Percentiles rank a stretch among this genome's conserved stretches.
Conservation (phyloP, 2,888 invertebrate genomes). For the Agonopterix subpropinquella region DNA sequence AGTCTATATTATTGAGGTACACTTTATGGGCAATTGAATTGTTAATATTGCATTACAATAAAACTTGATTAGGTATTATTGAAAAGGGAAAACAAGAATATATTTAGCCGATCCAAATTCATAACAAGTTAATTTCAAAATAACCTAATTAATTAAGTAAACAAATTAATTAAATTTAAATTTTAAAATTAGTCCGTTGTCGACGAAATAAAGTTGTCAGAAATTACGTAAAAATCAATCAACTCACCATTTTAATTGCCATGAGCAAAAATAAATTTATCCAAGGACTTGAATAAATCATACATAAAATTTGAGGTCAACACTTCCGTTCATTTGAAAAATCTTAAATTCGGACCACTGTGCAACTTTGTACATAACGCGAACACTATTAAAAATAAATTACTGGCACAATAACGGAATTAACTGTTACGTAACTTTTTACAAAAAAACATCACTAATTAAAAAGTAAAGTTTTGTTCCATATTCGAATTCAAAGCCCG, state of each 20-base stretch:
- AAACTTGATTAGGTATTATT: too few relatives aligned
- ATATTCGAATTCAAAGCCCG: constrained; percentile 29
- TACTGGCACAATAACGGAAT: constrained; percentile 5
- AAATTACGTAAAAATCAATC: constrained; percentile 16
- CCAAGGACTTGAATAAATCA: constrained; percentile 74
- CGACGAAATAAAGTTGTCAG: constrained; percentile 5
- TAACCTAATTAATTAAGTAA: constrained; percentile 5
- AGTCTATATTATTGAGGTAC: too few relatives aligned
- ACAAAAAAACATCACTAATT: constrained; percentile 11
- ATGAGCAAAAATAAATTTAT: constrained; percentile 68
- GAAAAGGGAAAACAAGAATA: too few relatives aligned
- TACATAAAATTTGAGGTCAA: constrained; percentile 67
- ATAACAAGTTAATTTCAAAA: background rate
- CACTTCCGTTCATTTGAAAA: constrained; percentile 62
- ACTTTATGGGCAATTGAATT: too few relatives aligned
- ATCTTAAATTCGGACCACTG: constrained; percentile 33
- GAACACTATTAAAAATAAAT: constrained; percentile 11
- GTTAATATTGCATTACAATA: too few relatives aligned
- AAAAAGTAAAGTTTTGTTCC: constrained; percentile 7
- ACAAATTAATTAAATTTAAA: constrained; percentile 5
- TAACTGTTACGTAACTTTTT: constrained; percentile 2
- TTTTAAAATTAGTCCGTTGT: constrained; percentile 3
- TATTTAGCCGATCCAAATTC: too few relatives aligned
- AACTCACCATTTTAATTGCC: constrained; percentile 72
- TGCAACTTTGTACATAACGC: constrained; percentile 21